Percentiles rank a stretch among this genome's conserved stretches.
Evolutionary conservation across 2,888 invertebrate genomes (phyloP).

Genomic region (Carcina quercana): DNA sequence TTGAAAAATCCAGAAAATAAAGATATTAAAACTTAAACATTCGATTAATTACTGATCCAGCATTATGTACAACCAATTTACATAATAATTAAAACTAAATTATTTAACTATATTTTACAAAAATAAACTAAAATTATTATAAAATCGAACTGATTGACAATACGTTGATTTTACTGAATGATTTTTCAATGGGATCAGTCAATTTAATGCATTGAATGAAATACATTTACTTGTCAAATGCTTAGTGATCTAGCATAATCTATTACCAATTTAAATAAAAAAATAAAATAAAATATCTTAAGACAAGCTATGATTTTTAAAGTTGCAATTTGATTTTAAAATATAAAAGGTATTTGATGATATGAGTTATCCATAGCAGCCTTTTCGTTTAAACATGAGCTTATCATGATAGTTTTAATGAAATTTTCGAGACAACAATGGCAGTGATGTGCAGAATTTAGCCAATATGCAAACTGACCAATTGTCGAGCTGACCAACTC

Average conservation of each 20-base stretch:
- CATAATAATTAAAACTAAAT: slow-evolving; percentile 34
- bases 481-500: too few species aligned
- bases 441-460: slow-evolving; percentile 40
- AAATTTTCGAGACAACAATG: slow-evolving; percentile 41
- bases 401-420: slow-evolving; percentile 24
- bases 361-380: slow-evolving; percentile 24
- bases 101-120: slow-evolving; percentile 30
- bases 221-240: slow-evolving; percentile 2
- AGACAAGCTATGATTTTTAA: too few species aligned
- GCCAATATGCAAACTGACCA: too few species aligned
- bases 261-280: slow-evolving; percentile 15
- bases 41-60: slow-evolving; percentile 33
- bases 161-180: slow-evolving; percentile 19
- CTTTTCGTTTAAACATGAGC: slow-evolving; percentile 28
- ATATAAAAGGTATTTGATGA: slow-evolving; percentile 1
- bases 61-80: slow-evolving; percentile 71
- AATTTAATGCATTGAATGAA: slow-evolving; percentile 12
- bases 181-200: slow-evolving; percentile 12
- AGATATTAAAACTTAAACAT: slow-evolving; percentile 23
- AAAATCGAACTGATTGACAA: slow-evolving; percentile 18
- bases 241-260: slow-evolving; percentile 25
- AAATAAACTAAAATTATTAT: slow-evolving; percentile 17
- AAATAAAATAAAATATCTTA: too few species aligned
- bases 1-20: background rate
- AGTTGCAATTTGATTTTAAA: background rate